A percentile compares a stretch with the other conserved stretches of the same genome.
Conservation (phyloP, 2,888 invertebrate genomes). For the Phalangium opilio region DNA sequence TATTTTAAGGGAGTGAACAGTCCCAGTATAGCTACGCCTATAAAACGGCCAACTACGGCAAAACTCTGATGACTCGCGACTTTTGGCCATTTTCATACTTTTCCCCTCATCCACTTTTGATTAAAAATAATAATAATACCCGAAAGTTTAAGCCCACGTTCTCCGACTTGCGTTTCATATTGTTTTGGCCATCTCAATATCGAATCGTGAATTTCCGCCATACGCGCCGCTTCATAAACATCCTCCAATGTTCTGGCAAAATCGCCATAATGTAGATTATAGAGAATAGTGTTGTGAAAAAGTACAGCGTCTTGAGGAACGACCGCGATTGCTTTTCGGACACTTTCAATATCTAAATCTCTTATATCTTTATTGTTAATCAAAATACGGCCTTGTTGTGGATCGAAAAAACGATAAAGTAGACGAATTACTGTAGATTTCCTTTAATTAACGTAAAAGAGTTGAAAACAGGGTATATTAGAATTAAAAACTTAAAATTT, state of each 20-base stretch:
- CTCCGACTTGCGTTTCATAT: slow-evolving; percentile 68
- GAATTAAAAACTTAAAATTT: neutral
- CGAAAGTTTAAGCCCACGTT: slow-evolving; percentile 78
- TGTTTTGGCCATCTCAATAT: slow-evolving; percentile 66
- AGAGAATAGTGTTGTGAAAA: slow-evolving; percentile 83
- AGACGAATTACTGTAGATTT: slow-evolving; percentile 91
- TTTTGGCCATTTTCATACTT: no score
- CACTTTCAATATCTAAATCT: slow-evolving; percentile 60
- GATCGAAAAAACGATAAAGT: slow-evolving; percentile 87
- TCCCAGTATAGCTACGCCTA: no score
- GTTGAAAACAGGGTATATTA: neutral
- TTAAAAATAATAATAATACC: slow-evolving; percentile 26
- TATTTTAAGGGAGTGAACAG: no score
- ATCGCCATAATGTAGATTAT: slow-evolving; percentile 91
- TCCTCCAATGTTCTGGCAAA: slow-evolving; percentile 51
- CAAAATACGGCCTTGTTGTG: slow-evolving; percentile 59
- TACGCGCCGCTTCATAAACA: slow-evolving; percentile 65
- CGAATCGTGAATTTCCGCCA: slow-evolving; percentile 86
- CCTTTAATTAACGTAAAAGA: slow-evolving; percentile 38
- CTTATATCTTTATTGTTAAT: slow-evolving; percentile 72
- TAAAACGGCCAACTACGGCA: no score
- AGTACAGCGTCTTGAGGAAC: slow-evolving; percentile 94
- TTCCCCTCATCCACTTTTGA: no score
- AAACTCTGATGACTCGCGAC: no score
- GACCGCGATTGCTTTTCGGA: slow-evolving; percentile 70